These are phyloP conservation scores for Lasioglossum malachurum DNA, from an alignment of 2,888 invertebrate species.

Conservation along the genomic window DNA sequence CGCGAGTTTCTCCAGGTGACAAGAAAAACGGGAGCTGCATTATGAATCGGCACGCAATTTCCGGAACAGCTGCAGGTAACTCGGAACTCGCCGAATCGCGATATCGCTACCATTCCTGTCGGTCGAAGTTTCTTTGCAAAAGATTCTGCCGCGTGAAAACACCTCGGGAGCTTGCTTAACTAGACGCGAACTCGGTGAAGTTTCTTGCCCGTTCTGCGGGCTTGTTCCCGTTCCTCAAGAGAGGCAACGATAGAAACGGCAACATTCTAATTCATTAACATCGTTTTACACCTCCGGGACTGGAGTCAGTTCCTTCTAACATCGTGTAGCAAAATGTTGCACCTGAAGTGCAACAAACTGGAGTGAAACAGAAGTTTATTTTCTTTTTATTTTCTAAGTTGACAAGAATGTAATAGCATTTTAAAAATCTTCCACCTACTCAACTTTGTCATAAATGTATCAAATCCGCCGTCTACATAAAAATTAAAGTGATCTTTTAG, in stretches of 20 bases:
- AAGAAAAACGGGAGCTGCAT: background rate
- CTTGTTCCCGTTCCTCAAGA: background rate
- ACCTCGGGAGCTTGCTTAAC: background rate
- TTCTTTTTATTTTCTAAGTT: no score
- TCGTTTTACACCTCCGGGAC: background rate
- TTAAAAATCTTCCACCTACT: no score
- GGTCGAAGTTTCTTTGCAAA: background rate
- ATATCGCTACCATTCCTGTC: background rate
- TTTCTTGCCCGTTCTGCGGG: background rate
- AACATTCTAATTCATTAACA: background rate
- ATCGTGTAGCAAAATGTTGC: background rate
- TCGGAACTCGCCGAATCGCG: background rate
- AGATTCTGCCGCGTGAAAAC: background rate
- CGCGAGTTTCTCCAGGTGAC: background rate
- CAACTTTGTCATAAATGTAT: no score
- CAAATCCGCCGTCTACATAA: no score
- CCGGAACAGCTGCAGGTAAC: background rate
- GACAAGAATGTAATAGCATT: no score
- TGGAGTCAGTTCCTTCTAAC: background rate
- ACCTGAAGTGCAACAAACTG: no score
- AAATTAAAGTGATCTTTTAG: no score
- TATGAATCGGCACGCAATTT: slow-evolving; percentile 2
- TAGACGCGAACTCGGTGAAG: background rate
- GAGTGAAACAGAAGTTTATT: no score
- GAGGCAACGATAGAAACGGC: background rate